Evolutionary conservation across 2,113 vertebrate genomes (phyloP).

Genomic region (western clawed frog (Xenopus tropicalis)): UCB_Xtro_10.0 CM004443.2:189904501-189905000

Average conservation of each 20-base stretch:
- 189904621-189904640: no score
- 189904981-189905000: constrained; percentile 54
- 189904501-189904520: no score
- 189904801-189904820: constrained; percentile 66
- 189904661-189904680: background rate
- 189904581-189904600: no score
- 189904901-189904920: constrained; percentile 33
- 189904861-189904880: constrained; percentile 13
- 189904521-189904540: no score
- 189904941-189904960: constrained; percentile 56
- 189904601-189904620: no score
- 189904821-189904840: constrained; percentile 58
- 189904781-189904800: constrained; percentile 62
- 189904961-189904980: constrained; percentile 57
- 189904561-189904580: no score
- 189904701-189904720: constrained; percentile 49
- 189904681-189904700: constrained; percentile 3
- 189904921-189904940: constrained; percentile 50
- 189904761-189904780: constrained; percentile 60
- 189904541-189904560: no score
- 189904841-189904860: constrained; percentile 46
- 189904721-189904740: constrained; percentile 76
- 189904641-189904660: background rate
- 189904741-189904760: constrained; percentile 67
- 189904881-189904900: constrained; percentile 28